A percentile compares a stretch with the other conserved stretches of the same genome.
These are phyloP conservation scores for Drosophila conformis DNA, from an alignment of 2,888 invertebrate genomes.

Conservation along the genomic window DNA sequence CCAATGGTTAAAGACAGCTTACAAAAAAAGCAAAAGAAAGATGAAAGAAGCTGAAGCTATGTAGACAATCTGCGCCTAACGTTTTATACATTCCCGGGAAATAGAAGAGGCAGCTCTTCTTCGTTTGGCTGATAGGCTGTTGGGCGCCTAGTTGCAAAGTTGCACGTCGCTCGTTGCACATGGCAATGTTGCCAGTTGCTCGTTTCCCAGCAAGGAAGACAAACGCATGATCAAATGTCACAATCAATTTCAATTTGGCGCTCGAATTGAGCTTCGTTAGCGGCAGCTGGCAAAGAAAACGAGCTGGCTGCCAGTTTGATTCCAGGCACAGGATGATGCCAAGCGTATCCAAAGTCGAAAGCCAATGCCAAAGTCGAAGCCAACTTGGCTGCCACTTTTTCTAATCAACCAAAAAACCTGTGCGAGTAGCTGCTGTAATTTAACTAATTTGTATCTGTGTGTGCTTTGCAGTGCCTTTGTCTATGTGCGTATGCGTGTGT, in stretches of 20 bases:
- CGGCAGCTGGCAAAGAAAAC: slow-evolving; percentile 60
- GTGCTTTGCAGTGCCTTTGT: slow-evolving; percentile 20
- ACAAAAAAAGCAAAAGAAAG: not conserved
- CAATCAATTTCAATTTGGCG: slow-evolving; percentile 80
- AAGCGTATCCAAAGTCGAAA: slow-evolving; percentile 27
- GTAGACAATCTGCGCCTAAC: slow-evolving; percentile 50
- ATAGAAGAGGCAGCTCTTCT: slow-evolving; percentile 9
- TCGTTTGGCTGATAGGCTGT: slow-evolving; percentile 11
- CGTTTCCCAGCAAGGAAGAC: slow-evolving; percentile 26
- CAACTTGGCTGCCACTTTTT: slow-evolving; percentile 64
- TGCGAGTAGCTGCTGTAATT: slow-evolving; percentile 68
- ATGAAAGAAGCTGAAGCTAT: slow-evolving; percentile 14
- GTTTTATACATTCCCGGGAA: slow-evolving; percentile 54
- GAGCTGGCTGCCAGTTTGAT: slow-evolving; percentile 44
- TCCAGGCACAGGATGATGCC: slow-evolving; percentile 45
- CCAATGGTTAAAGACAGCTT: slow-evolving; percentile 55
- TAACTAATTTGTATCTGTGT: slow-evolving; percentile 69
- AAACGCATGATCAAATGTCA: slow-evolving; percentile 80
- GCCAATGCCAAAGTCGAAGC: slow-evolving; percentile 30
- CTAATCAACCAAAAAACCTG: slow-evolving; percentile 66
- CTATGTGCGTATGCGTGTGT: slow-evolving; percentile 13
- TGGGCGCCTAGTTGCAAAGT: slow-evolving; percentile 2
- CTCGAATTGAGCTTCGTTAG: slow-evolving; percentile 79
- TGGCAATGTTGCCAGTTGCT: not conserved
- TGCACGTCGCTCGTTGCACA: slow-evolving; percentile 8